Percentiles rank a stretch among this genome's conserved stretches.
Evolutionary conservation across 2,888 invertebrate species (phyloP).

Genomic region (Nomada ruficornis): DNA sequence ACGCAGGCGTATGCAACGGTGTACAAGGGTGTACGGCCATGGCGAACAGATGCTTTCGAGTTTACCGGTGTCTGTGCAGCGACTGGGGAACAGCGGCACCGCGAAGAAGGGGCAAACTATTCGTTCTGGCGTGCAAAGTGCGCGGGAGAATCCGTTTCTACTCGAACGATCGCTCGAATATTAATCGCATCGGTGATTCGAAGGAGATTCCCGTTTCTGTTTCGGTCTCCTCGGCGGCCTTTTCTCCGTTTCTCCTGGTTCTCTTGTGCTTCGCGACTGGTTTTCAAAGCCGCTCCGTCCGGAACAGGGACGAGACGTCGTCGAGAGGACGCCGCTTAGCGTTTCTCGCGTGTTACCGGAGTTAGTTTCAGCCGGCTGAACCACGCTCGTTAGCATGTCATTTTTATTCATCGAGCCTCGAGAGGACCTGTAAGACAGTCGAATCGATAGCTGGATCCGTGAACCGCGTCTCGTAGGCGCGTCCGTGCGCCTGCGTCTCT

Average conservation of each 20-base stretch:
- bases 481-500: constrained; percentile 51
- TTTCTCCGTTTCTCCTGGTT: constrained; percentile 24
- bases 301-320: not conserved
- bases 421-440: constrained; percentile 58
- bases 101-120: constrained; percentile 38
- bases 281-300: constrained; percentile 20
- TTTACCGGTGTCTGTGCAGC: constrained; percentile 3
- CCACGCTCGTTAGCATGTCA: constrained; percentile 78
- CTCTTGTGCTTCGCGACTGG: constrained; percentile 25
- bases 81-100: not conserved
- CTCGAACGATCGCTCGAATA: constrained; percentile 78
- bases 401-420: constrained; percentile 78
- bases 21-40: not conserved
- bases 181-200: constrained; percentile 74
- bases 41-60: not conserved
- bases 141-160: constrained; percentile 61
- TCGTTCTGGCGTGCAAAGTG: constrained; percentile 35
- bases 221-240: constrained; percentile 32
- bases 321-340: constrained; percentile 32
- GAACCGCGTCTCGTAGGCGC: constrained; percentile 48
- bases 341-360: constrained; percentile 50
- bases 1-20: not conserved
- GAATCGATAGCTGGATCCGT: constrained; percentile 60
- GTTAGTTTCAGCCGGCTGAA: constrained; percentile 58
- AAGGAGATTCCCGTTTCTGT: constrained; percentile 30